A percentile compares a stretch with the other conserved stretches of the same genome.
These are phyloP conservation scores for Amphipyra tragopoginis DNA, from an alignment of 2,888 invertebrate genomes.

Conservation along the genomic window DNA sequence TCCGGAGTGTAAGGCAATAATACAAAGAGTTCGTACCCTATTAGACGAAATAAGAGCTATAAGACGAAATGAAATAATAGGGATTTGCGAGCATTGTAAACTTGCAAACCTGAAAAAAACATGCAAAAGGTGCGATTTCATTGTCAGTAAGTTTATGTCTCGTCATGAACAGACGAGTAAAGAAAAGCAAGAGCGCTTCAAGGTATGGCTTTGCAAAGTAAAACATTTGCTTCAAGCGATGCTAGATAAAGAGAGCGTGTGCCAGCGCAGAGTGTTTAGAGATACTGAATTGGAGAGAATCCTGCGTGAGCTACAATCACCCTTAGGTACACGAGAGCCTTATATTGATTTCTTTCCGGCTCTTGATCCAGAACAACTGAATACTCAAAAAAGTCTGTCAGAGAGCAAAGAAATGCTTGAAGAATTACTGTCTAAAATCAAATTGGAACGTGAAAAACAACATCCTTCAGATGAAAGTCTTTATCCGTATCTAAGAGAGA, in stretches of 20 bases:
- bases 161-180: constrained; percentile 48
- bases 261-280: constrained; percentile 52
- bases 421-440: constrained; percentile 56
- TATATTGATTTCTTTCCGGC: constrained; percentile 56
- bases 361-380: constrained; percentile 24
- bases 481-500: constrained; percentile 13
- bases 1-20: constrained; percentile 62
- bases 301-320: constrained; percentile 56
- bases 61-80: constrained; percentile 60
- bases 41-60: constrained; percentile 66
- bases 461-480: constrained; percentile 33
- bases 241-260: constrained; percentile 53
- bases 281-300: constrained; percentile 57
- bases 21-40: constrained; percentile 63
- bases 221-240: constrained; percentile 60
- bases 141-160: constrained; percentile 60
- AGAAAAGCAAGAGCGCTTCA: constrained; percentile 52
- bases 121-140: constrained; percentile 69
- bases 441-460: constrained; percentile 29
- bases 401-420: constrained; percentile 60
- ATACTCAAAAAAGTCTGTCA: constrained; percentile 43
- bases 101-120: constrained; percentile 51
- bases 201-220: constrained; percentile 63
- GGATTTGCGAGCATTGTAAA: constrained; percentile 70
- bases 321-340: constrained; percentile 46